Conservation (phyloP, 2,113 vertebrate genomes). For the Gambusia affinis region DNA sequence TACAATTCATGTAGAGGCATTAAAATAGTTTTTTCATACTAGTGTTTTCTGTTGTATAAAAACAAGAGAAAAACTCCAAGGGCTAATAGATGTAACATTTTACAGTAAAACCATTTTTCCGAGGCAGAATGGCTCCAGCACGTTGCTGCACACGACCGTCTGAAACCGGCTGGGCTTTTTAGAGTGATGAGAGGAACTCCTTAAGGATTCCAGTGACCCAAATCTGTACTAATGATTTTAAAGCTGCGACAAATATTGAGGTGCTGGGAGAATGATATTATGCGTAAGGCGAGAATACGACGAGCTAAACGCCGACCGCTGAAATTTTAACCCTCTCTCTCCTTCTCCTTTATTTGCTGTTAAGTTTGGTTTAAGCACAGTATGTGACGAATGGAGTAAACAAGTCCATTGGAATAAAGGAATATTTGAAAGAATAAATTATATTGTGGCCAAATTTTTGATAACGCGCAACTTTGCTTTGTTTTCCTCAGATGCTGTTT, state of each 20-base stretch:
- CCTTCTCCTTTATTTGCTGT: constrained; percentile 14
- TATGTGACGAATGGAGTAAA: not conserved
- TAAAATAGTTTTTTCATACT: constrained; percentile 13
- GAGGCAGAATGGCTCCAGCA: constrained; percentile 29
- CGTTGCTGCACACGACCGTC: constrained; percentile 29
- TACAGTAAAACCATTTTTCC: constrained; percentile 10
- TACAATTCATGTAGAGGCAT: constrained; percentile 40
- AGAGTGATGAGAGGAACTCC: constrained; percentile 40
- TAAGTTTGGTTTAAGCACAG: no score
- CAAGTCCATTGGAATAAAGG: no score
- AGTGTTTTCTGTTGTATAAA: not conserved
- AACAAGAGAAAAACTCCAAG: not conserved
- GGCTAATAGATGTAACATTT: constrained; percentile 38
- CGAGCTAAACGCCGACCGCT: constrained; percentile 39
- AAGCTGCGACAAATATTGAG: constrained; percentile 57
- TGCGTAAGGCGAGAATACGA: constrained; percentile 49
- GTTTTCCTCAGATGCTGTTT: no score
- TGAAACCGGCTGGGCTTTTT: constrained; percentile 36
- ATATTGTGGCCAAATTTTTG: not conserved
- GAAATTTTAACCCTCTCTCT: constrained; percentile 36
- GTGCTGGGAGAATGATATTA: constrained; percentile 32
- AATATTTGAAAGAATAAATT: no score
- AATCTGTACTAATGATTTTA: constrained; percentile 73
- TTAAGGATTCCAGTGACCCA: constrained; percentile 67
- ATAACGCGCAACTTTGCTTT: no score